Conservation (phyloP, 2,888 invertebrate genomes). For the Heliconius charithonia region DNA sequence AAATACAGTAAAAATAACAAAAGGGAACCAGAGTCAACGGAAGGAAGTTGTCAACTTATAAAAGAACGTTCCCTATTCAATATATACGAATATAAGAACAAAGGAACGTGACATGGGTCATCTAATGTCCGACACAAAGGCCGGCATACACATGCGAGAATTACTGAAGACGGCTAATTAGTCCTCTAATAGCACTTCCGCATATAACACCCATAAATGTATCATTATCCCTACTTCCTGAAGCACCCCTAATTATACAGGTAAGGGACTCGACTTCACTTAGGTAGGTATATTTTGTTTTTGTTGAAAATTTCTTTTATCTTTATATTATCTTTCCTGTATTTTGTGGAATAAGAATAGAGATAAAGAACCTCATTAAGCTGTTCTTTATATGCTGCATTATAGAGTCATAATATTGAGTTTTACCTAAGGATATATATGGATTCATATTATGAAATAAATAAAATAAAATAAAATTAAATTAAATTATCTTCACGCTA, state of each 20-base stretch:
- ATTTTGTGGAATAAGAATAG: neutral
- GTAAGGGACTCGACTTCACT: slow-evolving; percentile 16
- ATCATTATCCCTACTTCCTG: slow-evolving; percentile 27
- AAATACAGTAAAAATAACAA: slow-evolving; percentile 6
- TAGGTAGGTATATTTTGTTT: neutral
- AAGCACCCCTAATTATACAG: slow-evolving; percentile 28
- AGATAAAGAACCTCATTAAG: neutral
- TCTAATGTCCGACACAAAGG: slow-evolving; percentile 70
- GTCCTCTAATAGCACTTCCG: slow-evolving; percentile 50
- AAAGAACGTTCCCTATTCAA: slow-evolving; percentile 16
- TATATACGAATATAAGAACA: slow-evolving; percentile 48
- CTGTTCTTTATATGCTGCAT: neutral
- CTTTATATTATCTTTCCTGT: neutral
- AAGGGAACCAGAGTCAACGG: slow-evolving; percentile 1
- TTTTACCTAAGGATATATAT: neutral
- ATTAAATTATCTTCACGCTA: too few species aligned
- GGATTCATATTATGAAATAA: too few species aligned
- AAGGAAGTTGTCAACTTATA: slow-evolving; percentile 23
- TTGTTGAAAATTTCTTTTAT: neutral
- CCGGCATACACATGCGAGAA: slow-evolving; percentile 60
- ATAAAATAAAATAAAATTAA: too few species aligned
- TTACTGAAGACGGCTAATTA: slow-evolving; percentile 66
- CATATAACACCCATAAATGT: slow-evolving; percentile 34
- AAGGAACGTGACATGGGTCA: slow-evolving; percentile 77
- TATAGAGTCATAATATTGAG: too few species aligned